Base-by-base conservation (phyloP, 35 echinoderm and acorn worm genomes). In the Diadema setosum region DNA sequence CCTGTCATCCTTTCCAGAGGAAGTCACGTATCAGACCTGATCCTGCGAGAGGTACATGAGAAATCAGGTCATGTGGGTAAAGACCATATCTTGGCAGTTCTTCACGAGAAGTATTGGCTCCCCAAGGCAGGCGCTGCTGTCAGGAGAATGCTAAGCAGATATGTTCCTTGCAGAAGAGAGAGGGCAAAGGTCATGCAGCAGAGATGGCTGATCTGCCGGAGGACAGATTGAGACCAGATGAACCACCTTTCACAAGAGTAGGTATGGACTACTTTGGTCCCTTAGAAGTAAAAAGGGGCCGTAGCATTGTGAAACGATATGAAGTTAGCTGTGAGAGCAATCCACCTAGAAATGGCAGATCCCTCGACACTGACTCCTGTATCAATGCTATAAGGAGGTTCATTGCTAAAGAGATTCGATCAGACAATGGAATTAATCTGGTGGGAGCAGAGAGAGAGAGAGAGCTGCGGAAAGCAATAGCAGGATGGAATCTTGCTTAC, bases 311-410 rank as follows among this genome's bases (percentile, higher is more conserved):
- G 5, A 93, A 96, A 35, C 82, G 94, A 27, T 86, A 96, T 39
- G 94, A 86, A 16, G 85, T 96, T 96, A 30, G 42, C 67, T 35
- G 42, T 64, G 15, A 3, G 94, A 57, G 94, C 94, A 6, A 48
- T 92, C 2, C 81, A 96, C 55, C 20, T 92, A 20, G 94, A 92
- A 30, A 41, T 92, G 24, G 55, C 87, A 41, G 75, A 1, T 65
- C 59, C 18, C 15, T 69, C 27, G 34, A 80, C 31, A 85, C 89
- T 50, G 61, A 83, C 29, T 83, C 90, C 3, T 89, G 85, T 25
- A 93, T 88, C n/a, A 83, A 87, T 88, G 88, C 83, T 24, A 40
- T 96, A 24, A 26, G 90, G 29, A 17, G 89, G 21, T 92, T 92
- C 43, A 65, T 92, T 11, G 24, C 55, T 20, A 58, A 36, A 15